phyloP scores from a whole-genome alignment of 2,113 vertebrate genomes.

The Sprattus sprattus region DNA sequence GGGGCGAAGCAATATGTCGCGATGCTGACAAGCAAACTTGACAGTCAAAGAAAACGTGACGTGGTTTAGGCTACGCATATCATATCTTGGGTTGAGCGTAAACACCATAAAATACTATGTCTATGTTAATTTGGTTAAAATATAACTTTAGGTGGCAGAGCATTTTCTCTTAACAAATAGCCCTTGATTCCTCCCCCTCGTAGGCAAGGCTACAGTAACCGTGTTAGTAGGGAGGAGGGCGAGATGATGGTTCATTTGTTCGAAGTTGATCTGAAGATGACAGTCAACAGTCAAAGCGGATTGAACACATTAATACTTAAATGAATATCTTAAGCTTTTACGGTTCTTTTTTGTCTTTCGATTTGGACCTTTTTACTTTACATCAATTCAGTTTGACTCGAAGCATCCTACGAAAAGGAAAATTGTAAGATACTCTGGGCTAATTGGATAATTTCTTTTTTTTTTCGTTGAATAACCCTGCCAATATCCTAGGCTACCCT shows the following conservation, averaged over 20 bases:
- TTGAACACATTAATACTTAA: not conserved
- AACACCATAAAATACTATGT: not conserved
- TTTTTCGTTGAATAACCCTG: not conserved
- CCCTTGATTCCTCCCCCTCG: conserved; percentile 7
- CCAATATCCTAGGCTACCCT: not conserved
- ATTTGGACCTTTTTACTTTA: not conserved
- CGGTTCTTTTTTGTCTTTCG: not conserved
- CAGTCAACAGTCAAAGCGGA: not conserved
- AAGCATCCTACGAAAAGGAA: not conserved
- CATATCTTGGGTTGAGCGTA: not conserved
- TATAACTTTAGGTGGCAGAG: not conserved
- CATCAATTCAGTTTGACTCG: not conserved
- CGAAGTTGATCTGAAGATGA: conserved; percentile 16
- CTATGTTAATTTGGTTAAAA: not conserved
- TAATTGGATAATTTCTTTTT: not conserved
- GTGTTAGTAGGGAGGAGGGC: not conserved
- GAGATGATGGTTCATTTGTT: conserved; percentile 3
- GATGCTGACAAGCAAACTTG: not conserved
- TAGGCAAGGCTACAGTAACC: conserved; percentile 6
- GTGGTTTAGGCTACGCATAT: not conserved
- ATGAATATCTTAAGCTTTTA: not conserved
- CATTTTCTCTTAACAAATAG: not conserved
- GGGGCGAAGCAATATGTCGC: not conserved
- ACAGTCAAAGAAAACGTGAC: not conserved
- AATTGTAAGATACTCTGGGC: not conserved